A percentile compares a stretch with the other conserved stretches of the same genome.
These are phyloP conservation scores for Seira sanloemensis DNA, from an alignment of 2,888 invertebrate species.

Conservation along the genomic window DNA sequence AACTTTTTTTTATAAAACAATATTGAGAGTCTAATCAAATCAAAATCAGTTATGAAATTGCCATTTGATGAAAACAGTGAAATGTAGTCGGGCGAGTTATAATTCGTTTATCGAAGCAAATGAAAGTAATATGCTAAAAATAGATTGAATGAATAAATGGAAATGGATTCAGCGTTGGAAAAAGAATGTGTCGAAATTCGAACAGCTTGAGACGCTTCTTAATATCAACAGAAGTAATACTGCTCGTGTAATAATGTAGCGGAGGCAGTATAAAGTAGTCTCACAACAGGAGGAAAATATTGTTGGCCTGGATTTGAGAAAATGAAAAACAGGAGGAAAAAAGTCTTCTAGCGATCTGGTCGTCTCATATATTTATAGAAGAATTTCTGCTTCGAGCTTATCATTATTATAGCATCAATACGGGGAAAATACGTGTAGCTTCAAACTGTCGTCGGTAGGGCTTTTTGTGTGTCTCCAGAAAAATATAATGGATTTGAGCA, in stretches of 20 bases:
- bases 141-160: neutral
- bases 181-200: neutral
- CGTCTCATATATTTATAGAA: neutral
- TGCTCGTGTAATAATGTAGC: neutral
- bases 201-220: neutral
- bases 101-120: neutral
- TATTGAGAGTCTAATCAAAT: slow-evolving; percentile 20
- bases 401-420: slow-evolving; percentile 3
- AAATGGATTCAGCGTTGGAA: neutral
- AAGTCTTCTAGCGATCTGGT: neutral
- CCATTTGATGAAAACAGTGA: neutral
- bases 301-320: neutral
- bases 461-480: neutral
- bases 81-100: slow-evolving; percentile 3
- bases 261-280: neutral
- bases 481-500: neutral
- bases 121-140: slow-evolving; percentile 7
- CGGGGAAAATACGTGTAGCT: neutral
- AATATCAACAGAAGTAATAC: slow-evolving; percentile 3
- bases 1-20: neutral
- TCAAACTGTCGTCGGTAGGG: neutral
- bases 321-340: neutral
- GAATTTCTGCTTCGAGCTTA: neutral
- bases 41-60: slow-evolving; percentile 17
- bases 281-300: slow-evolving; percentile 1